Conservation (phyloP, 2,888 invertebrate genomes). For the Cryptocephalus moraei region DNA sequence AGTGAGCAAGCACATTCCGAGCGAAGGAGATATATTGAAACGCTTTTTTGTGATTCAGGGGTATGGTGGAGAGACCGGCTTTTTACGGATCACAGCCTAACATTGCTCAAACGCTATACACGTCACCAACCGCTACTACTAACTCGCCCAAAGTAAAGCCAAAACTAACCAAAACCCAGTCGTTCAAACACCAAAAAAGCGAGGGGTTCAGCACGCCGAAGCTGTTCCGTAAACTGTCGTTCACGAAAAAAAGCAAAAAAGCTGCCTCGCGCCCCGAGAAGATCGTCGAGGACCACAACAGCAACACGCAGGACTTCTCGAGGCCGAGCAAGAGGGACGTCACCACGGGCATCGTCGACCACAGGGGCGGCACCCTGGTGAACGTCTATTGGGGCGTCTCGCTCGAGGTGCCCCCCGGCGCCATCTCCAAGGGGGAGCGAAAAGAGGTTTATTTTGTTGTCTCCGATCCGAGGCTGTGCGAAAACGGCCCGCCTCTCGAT, state of each 20-base stretch:
- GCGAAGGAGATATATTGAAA: neutral
- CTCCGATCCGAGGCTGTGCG: constrained; percentile 69
- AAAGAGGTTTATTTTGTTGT: constrained; percentile 93
- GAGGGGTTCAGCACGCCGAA: constrained; percentile 29
- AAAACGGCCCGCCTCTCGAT: constrained; percentile 70
- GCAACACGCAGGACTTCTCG: constrained; percentile 18
- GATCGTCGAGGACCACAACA: constrained; percentile 22
- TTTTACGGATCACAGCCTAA: constrained; percentile 40
- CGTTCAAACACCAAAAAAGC: constrained; percentile 34
- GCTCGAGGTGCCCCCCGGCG: constrained; percentile 79
- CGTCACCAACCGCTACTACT: constrained; percentile 28
- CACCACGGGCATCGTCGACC: constrained; percentile 52
- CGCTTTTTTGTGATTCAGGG: constrained; percentile 23
- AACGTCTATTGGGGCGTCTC: constrained; percentile 88
- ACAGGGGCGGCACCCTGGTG: constrained; percentile 70
- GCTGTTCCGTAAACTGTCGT: constrained; percentile 34
- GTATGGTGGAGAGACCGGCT: constrained; percentile 28
- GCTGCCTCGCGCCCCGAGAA: constrained; percentile 20
- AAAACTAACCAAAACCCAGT: constrained; percentile 38
- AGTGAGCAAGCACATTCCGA: too few species aligned
- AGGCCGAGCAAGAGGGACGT: constrained; percentile 36
- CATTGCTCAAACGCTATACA: constrained; percentile 32
- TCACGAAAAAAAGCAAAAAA: constrained; percentile 26
- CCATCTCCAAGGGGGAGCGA: constrained; percentile 68
- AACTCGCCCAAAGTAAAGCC: constrained; percentile 34